phyloP scores from a whole-genome alignment of 2,797 vertebrate species.

The Crax fasciolata region DNA sequence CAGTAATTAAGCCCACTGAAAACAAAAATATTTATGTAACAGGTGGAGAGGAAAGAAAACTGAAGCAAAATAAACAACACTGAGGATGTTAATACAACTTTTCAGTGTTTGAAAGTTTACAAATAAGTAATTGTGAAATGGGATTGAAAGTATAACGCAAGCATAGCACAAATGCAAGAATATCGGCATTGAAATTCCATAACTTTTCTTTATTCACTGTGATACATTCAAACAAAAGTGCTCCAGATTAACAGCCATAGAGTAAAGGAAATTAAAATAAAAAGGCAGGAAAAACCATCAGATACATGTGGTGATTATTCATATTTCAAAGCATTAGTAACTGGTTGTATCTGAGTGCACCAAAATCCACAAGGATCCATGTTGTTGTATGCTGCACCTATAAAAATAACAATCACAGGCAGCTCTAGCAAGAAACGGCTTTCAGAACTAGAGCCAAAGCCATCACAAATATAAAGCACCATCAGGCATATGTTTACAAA shows the following conservation, averaged over 20 bases:
- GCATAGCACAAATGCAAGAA: conserved; percentile 32
- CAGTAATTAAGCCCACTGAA: neutral
- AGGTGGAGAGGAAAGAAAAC: neutral
- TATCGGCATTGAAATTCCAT: conserved; percentile 24
- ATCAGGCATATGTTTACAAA: conserved; percentile 71
- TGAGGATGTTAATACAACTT: neutral
- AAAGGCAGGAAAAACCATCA: conserved; percentile 56
- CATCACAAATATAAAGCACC: conserved; percentile 68
- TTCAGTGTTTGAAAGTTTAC: conserved; percentile 24
- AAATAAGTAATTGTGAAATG: neutral
- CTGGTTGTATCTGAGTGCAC: conserved; percentile 51
- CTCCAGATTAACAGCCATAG: conserved; percentile 45
- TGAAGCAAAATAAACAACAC: neutral
- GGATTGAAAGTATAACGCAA: neutral
- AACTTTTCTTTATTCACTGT: conserved; percentile 56
- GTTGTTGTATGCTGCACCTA: conserved; percentile 44
- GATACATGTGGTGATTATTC: conserved; percentile 52
- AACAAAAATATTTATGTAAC: neutral
- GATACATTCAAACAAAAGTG: conserved; percentile 71
- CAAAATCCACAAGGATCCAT: conserved; percentile 48
- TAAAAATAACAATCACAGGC: conserved; percentile 44
- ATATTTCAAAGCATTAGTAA: conserved; percentile 65
- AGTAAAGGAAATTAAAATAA: conserved; percentile 66
- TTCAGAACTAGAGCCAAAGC: conserved; percentile 48
- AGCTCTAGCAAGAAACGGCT: conserved; percentile 42